phyloP scores from a whole-genome alignment of 2,797 vertebrate genomes.

The Chiloscyllium punctatum region DNA sequence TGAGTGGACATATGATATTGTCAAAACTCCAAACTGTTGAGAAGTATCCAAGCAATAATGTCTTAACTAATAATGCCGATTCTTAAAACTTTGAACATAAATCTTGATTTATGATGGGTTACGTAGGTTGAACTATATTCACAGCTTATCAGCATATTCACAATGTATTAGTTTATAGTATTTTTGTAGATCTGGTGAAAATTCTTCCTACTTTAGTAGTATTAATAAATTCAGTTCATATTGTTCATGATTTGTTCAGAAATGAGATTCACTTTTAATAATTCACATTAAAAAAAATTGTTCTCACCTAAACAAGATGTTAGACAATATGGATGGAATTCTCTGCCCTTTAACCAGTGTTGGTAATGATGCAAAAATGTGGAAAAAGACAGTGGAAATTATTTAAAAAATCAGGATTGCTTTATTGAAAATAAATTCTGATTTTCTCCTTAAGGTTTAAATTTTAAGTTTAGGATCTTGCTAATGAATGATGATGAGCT shows the following conservation, averaged over 20 bases:
- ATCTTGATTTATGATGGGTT: too few species aligned
- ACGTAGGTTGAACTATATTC: background rate
- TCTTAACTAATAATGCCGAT: background rate
- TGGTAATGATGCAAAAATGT: too few species aligned
- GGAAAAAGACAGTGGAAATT: too few species aligned
- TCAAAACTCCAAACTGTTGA: background rate
- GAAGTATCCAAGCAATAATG: background rate
- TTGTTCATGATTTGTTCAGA: background rate
- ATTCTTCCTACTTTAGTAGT: background rate
- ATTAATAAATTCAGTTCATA: slow-evolving; percentile 12
- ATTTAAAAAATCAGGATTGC: too few species aligned
- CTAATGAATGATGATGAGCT: too few species aligned
- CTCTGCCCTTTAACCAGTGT: too few species aligned
- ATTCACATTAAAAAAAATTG: background rate
- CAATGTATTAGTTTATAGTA: background rate
- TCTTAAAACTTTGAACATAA: background rate
- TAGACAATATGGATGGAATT: background rate
- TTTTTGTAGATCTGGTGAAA: background rate
- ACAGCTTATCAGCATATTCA: background rate
- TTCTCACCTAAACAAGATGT: background rate
- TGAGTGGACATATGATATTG: background rate
- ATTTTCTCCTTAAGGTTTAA: too few species aligned
- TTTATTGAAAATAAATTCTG: too few species aligned
- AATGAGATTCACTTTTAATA: background rate
- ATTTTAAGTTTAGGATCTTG: too few species aligned